Base-by-base conservation (phyloP, 2,797 vertebrate species). In the Sebastes hopkinsi region DNA sequence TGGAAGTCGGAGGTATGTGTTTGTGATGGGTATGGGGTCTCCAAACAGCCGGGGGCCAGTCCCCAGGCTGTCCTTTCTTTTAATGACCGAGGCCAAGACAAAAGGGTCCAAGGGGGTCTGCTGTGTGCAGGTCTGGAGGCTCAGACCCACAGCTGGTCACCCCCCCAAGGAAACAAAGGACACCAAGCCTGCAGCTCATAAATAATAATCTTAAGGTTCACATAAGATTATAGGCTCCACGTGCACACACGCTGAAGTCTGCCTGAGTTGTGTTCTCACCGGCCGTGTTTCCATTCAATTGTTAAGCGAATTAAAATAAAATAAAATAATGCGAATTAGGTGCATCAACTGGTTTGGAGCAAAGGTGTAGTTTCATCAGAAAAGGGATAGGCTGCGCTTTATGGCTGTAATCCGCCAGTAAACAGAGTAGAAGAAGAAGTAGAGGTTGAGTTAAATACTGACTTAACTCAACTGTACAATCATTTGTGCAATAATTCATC, bases 91-190 rank as follows among this genome's bases (percentile, higher is more conserved):
- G 58, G 10, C 61, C 46, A 22, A 71, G 71, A 86, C 79, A 79
- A 87, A 61, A 74, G 54, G 42, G 38, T 8, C 18, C 16, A 50
- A 20, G 46, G 62, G 55, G 54, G 30, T 77, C 75, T 81, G 62
- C 58, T 74, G 55, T 72, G 71, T 67, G 34, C 27, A 60, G 36
- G 27, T 61, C 68, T 58, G 25, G 36, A 56, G 75, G 71, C 73
- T 82, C 70, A 81, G 66, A 81, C 23, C 61, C 80, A 69, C 85
- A 88, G 83, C 79, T 88, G 87, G 56, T 80, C 64, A 16, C 60
- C 64, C 67, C 16, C 64, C 13, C 3, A 1, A 9, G 55, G 61
- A 83, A 42, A 86, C 85, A 87, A 84, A 85, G 66, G 81, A 67
- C 72, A 12, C 18, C 56, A 27, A 34, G 20, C 42, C 14, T 23